phyloP scores from a whole-genome alignment of 1,140 invertebrate species.

The Palaemon carinicauda region DNA sequence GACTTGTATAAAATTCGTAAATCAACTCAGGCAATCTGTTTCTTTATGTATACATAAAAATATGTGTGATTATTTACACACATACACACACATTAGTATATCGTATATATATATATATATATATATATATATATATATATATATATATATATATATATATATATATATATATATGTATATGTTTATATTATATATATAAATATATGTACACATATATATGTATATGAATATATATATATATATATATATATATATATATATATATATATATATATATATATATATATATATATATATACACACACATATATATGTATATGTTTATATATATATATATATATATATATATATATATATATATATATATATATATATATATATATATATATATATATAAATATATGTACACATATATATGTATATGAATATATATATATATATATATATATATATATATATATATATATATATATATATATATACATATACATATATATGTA shows the following conservation, averaged over 20 bases:
- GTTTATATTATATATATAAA: too few species aligned
- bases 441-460: neutral
- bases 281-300: constrained; percentile 7
- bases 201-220: too few species aligned
- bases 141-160: too few species aligned
- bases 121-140: too few species aligned
- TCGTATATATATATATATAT: too few species aligned
- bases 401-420: neutral
- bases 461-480: neutral
- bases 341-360: neutral
- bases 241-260: neutral
- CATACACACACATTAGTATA: too few species aligned
- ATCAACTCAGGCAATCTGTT: too few species aligned
- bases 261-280: constrained; percentile 4
- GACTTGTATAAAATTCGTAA: too few species aligned
- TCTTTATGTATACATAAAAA: too few species aligned
- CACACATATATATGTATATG: neutral
- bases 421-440: neutral
- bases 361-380: constrained; percentile 7
- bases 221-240: neutral
- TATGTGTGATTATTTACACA: too few species aligned
- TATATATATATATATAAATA: constrained; percentile 7
- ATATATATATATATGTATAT: too few species aligned
- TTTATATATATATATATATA: constrained; percentile 11
- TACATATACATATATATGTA: neutral